These are phyloP conservation scores for Scomber colias DNA, from an alignment of 2,113 vertebrate species.

Conservation along the genomic window DNA sequence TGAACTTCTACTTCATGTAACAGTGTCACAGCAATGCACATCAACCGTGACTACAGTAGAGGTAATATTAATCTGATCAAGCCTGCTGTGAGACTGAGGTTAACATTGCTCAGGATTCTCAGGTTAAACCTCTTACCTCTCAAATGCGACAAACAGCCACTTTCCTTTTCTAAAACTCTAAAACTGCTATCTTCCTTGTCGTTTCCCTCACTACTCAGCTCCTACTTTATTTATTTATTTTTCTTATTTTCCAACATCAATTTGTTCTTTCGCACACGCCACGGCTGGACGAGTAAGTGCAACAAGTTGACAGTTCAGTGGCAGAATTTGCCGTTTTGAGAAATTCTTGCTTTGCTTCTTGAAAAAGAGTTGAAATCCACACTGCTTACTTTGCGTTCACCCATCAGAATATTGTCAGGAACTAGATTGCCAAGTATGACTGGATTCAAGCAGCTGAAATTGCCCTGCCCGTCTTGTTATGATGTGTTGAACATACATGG, in stretches of 20 bases:
- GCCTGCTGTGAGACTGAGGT: conserved; percentile 43
- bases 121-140: conserved; percentile 64
- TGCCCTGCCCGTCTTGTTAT: conserved; percentile 23
- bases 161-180: conserved; percentile 48
- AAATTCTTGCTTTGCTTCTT: conserved; percentile 23
- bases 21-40: conserved; percentile 14
- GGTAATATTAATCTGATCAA: conserved; percentile 62
- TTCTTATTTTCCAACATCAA: neutral
- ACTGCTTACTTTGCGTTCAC: conserved; percentile 5
- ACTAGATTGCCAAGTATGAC: conserved; percentile 1
- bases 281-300: conserved; percentile 15
- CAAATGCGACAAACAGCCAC: conserved; percentile 33
- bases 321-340: conserved; percentile 33
- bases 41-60: conserved; percentile 1
- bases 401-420: neutral
- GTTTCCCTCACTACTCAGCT: conserved; percentile 3
- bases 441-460: conserved; percentile 16
- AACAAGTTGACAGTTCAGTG: conserved; percentile 24
- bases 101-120: conserved; percentile 54
- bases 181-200: neutral
- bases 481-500: conserved; percentile 12
- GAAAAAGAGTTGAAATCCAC: conserved; percentile 29
- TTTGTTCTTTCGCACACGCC: conserved; percentile 3
- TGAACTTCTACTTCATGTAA: neutral
- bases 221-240: neutral